Conservation (phyloP, 2,113 vertebrate species). For the Mixornis gularis region DNA sequence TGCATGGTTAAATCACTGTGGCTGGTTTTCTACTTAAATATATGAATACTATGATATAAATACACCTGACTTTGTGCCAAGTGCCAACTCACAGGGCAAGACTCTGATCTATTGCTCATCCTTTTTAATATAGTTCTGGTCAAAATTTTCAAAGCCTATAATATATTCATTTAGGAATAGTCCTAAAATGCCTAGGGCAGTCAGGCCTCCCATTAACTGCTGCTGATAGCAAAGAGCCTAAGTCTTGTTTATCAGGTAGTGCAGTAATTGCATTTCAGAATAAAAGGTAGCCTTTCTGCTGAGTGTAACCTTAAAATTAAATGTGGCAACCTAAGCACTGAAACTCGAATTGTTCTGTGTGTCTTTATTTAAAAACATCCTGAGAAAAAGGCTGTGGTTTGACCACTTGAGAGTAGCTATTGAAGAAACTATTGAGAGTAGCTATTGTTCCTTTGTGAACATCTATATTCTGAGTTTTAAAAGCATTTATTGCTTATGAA, state of each 20-base stretch:
- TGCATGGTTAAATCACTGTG: background rate
- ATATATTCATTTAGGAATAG: background rate
- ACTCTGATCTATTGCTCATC: background rate
- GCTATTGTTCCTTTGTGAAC: background rate
- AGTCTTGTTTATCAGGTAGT: background rate
- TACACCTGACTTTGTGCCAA: background rate
- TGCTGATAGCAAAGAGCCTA: background rate
- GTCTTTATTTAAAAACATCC: background rate
- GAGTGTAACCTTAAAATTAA: background rate
- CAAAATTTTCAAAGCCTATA: background rate
- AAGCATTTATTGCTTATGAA: background rate
- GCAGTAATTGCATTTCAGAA: conserved; percentile 15
- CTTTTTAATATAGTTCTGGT: background rate
- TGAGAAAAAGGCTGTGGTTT: background rate
- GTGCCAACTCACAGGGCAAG: background rate
- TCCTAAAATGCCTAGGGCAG: conserved; percentile 3
- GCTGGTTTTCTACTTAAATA: background rate
- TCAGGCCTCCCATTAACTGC: conserved; percentile 7
- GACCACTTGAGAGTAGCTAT: background rate
- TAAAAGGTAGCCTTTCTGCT: background rate
- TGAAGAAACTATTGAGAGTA: background rate
- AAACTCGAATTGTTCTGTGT: background rate
- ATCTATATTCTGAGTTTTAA: background rate
- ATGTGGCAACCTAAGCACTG: background rate
- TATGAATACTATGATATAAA: background rate